phyloP scores from a whole-genome alignment of 1,140 invertebrate species.

The Pseudomyrmex flavicornis region DNA sequence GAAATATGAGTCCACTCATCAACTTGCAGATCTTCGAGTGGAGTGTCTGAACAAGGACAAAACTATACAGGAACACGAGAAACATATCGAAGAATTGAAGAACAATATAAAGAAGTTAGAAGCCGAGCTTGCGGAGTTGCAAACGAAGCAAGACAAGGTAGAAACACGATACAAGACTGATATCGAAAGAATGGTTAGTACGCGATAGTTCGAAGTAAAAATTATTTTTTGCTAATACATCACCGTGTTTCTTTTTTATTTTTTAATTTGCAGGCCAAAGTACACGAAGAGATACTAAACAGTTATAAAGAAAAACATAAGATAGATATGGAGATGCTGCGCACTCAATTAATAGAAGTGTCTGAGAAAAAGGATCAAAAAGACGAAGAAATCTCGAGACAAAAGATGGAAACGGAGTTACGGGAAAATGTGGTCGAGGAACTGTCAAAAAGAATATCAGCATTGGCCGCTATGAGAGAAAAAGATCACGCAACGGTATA shows the following conservation, averaged over 20 bases:
- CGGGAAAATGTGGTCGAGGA: slow-evolving; percentile 39
- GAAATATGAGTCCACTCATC: slow-evolving; percentile 75
- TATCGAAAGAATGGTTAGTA: slow-evolving; percentile 78
- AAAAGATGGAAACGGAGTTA: slow-evolving; percentile 59
- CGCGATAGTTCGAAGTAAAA: neutral
- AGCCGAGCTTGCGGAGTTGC: slow-evolving; percentile 62
- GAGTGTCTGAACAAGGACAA: slow-evolving; percentile 82
- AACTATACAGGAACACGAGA: slow-evolving; percentile 81
- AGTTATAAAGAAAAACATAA: slow-evolving; percentile 72
- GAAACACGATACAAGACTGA: slow-evolving; percentile 77
- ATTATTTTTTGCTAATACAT: slow-evolving; percentile 12
- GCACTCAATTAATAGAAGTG: slow-evolving; percentile 69
- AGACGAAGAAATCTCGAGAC: slow-evolving; percentile 68
- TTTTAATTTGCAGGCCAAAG: slow-evolving; percentile 69
- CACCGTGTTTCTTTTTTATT: neutral
- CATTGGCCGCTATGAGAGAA: slow-evolving; percentile 59
- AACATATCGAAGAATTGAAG: slow-evolving; percentile 79
- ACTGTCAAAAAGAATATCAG: slow-evolving; percentile 47
- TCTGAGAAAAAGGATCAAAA: slow-evolving; percentile 71
- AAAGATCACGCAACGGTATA: slow-evolving; percentile 50
- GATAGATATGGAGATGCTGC: slow-evolving; percentile 70
- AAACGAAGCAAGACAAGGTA: slow-evolving; percentile 62
- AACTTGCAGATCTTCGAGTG: slow-evolving; percentile 81
- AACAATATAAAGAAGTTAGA: slow-evolving; percentile 68
- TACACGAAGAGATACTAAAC: slow-evolving; percentile 76